Evolutionary conservation across 1,140 invertebrate genomes (phyloP).

Genomic region (Papilio dardanus): DNA sequence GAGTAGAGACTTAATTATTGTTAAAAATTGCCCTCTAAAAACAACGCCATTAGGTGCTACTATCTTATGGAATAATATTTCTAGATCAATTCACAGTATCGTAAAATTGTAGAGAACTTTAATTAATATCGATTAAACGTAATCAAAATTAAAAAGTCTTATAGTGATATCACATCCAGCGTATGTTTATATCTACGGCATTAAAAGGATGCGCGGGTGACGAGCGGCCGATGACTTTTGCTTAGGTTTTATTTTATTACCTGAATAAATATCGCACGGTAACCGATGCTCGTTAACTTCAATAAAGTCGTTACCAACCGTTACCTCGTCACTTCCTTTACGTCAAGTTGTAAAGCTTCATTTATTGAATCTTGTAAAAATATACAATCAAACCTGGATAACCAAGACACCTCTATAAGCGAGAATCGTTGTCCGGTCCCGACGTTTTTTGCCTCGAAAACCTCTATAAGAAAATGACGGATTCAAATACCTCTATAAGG

Average conservation of each 20-base stretch:
- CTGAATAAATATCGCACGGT: conserved; percentile 32
- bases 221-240: conserved; percentile 39
- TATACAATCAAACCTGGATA: no score
- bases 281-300: background rate
- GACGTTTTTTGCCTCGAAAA: no score
- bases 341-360: background rate
- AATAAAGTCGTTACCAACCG: conserved; percentile 4
- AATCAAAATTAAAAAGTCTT: background rate
- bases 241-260: conserved; percentile 37
- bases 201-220: conserved; percentile 36
- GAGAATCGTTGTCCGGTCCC: no score
- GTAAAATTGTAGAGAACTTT: background rate
- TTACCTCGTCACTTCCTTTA: background rate
- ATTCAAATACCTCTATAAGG: no score
- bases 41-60: background rate
- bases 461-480: no score
- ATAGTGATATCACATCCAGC: conserved; percentile 4
- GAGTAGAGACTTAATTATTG: background rate
- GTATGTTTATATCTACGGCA: conserved; percentile 13
- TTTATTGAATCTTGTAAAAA: no score
- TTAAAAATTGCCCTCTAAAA: background rate
- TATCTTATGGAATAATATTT: background rate
- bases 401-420: no score
- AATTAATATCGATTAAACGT: background rate
- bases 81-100: background rate